These are phyloP conservation scores for Oasisia sp. DNA, from an alignment of 2,888 invertebrate genomes.

Conservation along the genomic window DNA sequence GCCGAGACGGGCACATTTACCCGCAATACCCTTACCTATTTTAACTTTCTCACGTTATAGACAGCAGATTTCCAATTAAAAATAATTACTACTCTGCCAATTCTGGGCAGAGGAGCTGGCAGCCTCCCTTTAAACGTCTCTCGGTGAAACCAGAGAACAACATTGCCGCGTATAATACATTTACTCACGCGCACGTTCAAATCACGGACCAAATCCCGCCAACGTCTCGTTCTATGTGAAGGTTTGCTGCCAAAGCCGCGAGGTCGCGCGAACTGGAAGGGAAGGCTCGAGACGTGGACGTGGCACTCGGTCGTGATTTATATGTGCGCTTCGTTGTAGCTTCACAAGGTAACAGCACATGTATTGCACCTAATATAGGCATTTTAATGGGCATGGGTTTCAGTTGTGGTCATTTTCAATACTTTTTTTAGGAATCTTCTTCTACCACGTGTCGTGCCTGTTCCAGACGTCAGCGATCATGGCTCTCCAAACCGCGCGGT, in stretches of 20 bases:
- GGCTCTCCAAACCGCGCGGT: no score
- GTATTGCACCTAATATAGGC: not conserved
- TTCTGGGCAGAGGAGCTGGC: no score
- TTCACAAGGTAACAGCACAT: not conserved
- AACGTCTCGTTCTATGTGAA: not conserved
- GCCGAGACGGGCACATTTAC: no score
- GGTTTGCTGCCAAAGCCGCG: not conserved
- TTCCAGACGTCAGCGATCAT: no score
- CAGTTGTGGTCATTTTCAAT: no score
- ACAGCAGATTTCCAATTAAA: no score
- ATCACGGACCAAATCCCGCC: not conserved
- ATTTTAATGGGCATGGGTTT: not conserved
- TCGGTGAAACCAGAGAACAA: not conserved
- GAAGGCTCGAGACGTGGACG: not conserved
- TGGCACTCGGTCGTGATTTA: not conserved
- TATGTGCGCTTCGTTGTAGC: not conserved
- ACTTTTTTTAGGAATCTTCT: no score
- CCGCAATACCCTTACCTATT: no score
- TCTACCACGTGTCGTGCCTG: no score
- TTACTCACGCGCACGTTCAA: not conserved
- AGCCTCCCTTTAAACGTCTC: not conserved
- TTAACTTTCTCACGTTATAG: no score
- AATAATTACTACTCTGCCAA: no score
- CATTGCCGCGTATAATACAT: not conserved
- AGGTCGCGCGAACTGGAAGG: not conserved